Percentiles rank a stretch among this genome's conserved stretches.
These are phyloP conservation scores for Chlamydotis undulata DNA, from an alignment of 2,113 vertebrate genomes.

Conservation along the genomic window DNA sequence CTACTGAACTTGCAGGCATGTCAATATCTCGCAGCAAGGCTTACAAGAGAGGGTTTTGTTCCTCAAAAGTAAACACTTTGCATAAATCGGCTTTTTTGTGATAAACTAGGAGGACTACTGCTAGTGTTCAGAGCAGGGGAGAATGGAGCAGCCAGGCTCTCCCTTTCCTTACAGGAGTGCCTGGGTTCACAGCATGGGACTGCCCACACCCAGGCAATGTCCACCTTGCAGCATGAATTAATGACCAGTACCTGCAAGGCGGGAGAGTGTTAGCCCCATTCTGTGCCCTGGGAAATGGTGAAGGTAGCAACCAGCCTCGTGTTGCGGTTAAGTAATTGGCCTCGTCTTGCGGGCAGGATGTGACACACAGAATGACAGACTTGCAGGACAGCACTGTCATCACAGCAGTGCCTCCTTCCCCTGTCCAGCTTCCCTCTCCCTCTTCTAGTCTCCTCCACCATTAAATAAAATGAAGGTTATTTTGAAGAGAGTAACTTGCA, in stretches of 20 bases:
- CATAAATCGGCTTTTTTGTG: neutral
- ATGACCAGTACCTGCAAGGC: neutral
- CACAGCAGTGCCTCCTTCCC: neutral
- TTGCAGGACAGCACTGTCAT: neutral
- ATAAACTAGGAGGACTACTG: neutral
- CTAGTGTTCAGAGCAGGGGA: neutral
- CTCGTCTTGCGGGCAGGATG: neutral
- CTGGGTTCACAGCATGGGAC: neutral
- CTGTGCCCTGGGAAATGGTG: accelerated
- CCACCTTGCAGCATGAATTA: neutral
- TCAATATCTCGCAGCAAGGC: neutral
- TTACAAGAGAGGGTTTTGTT: neutral
- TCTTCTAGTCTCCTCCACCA: neutral
- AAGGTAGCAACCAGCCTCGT: neutral
- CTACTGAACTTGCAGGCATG: neutral
- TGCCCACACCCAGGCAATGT: no score
- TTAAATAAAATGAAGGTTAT: neutral
- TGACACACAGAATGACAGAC: neutral
- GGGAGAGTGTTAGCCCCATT: neutral
- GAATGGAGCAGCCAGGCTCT: neutral
- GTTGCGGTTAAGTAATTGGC: neutral
- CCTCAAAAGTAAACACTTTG: neutral
- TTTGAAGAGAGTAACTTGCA: neutral
- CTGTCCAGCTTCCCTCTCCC: neutral
- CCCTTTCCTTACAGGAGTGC: neutral